Percentiles rank a stretch among this genome's conserved stretches.
Evolutionary conservation across 1,140 invertebrate species (phyloP).

Genomic region (Trichoplusia ni): DNA sequence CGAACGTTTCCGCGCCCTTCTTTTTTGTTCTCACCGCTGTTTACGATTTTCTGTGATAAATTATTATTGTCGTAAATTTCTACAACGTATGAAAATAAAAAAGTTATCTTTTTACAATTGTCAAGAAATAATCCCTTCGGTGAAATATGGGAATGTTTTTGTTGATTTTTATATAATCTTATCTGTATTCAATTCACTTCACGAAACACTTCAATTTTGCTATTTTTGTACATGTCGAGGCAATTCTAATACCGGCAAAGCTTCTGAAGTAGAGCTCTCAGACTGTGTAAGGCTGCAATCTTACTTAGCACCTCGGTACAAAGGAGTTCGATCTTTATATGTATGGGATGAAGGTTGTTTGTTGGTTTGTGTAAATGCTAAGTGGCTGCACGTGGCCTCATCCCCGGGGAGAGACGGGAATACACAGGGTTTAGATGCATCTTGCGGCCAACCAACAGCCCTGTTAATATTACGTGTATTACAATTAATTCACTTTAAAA

Average conservation of each 20-base stretch:
- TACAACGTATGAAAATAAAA: conserved; percentile 25
- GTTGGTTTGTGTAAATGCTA: conserved; percentile 59
- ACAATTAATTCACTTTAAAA: conserved; percentile 71
- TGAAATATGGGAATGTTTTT: conserved; percentile 1
- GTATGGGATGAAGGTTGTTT: conserved; percentile 46
- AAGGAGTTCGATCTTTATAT: conserved; percentile 57
- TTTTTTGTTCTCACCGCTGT: conserved; percentile 35
- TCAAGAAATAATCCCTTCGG: conserved; percentile 10
- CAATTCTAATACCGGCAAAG: conserved; percentile 70
- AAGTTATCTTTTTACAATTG: conserved; percentile 24
- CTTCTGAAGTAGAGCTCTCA: conserved; percentile 64
- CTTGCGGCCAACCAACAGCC: conserved; percentile 65
- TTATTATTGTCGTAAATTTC: conserved; percentile 39
- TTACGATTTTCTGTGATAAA: conserved; percentile 35
- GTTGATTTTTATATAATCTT: conserved; percentile 33
- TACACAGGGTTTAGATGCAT: conserved; percentile 70
- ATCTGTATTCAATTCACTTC: conserved; percentile 54
- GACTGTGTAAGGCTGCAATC: conserved; percentile 57
- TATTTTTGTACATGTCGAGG: conserved; percentile 73
- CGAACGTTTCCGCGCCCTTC: conserved; percentile 27
- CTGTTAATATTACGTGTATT: conserved; percentile 71
- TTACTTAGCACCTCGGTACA: conserved; percentile 45
- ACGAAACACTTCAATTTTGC: conserved; percentile 62
- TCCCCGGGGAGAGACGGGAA: conserved; percentile 57
- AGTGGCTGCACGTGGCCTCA: conserved; percentile 70